A percentile compares a stretch with the other conserved stretches of the same genome.
Evolutionary conservation across 2,888 invertebrate genomes (phyloP).

Genomic region (Polyploca ridens): DNA sequence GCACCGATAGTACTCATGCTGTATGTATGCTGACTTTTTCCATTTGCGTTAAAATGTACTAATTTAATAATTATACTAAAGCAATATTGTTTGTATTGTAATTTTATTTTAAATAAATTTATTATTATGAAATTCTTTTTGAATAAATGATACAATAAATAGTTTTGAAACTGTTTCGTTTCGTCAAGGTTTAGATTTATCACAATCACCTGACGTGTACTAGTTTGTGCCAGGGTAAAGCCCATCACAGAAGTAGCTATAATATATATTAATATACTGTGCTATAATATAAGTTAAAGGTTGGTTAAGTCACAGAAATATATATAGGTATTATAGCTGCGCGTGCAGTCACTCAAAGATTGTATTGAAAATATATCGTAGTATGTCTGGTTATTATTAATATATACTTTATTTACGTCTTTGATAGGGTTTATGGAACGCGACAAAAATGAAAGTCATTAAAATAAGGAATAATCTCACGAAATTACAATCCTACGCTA

Average conservation of each 20-base stretch:
- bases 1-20: not conserved
- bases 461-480: not conserved
- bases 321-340: too few species aligned
- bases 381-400: too few species aligned
- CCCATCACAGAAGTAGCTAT: too few species aligned
- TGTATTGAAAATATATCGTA: too few species aligned
- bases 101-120: not conserved
- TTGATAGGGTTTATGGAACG: not conserved
- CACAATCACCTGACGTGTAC: not conserved
- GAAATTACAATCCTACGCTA: slow-evolving; percentile 3
- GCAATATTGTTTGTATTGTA: not conserved
- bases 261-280: too few species aligned
- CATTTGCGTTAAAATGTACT: not conserved
- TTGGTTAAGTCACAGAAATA: too few species aligned
- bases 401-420: too few species aligned
- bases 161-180: not conserved
- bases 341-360: too few species aligned
- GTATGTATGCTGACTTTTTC: not conserved
- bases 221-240: not conserved
- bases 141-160: not conserved
- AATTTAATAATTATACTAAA: not conserved
- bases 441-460: not conserved
- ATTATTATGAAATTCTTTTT: not conserved
- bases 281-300: too few species aligned
- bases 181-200: not conserved